Evolutionary conservation across 2,888 invertebrate species (phyloP).

Genomic region (Brenthis daphne): DNA sequence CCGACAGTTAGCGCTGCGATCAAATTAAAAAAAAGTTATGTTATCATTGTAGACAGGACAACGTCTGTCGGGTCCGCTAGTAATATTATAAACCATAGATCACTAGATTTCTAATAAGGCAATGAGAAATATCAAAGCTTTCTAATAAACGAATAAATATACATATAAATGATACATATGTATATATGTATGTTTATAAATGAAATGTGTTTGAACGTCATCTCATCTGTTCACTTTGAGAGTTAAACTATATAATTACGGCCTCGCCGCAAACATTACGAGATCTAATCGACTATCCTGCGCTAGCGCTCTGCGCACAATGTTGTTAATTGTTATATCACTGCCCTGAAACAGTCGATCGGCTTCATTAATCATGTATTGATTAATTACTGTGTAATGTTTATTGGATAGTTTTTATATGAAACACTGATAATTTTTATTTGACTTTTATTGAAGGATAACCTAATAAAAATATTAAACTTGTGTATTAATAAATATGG

Average conservation of each 20-base stretch:
- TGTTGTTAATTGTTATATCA: neutral
- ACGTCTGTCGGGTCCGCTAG: no score
- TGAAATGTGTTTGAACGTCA: neutral
- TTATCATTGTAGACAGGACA: no score
- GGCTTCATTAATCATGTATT: neutral
- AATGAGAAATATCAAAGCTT: neutral
- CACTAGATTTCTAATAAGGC: no score
- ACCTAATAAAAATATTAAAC: no score
- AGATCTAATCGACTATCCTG: constrained; percentile 45
- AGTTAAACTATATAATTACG: constrained; percentile 28
- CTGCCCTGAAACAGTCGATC: neutral
- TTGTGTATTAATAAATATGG: no score
- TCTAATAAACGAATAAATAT: neutral
- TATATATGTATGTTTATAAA: neutral
- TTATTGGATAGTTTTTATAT: neutral
- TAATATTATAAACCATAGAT: no score
- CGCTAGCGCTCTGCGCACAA: neutral
- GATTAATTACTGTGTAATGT: neutral
- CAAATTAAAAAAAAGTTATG: no score
- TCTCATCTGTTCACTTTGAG: constrained; percentile 7
- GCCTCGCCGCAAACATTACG: constrained; percentile 26
- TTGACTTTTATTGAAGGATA: no score
- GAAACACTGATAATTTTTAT: no score
- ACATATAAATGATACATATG: neutral
- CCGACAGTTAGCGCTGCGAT: no score